These are phyloP conservation scores for Halichoeres trimaculatus DNA, from an alignment of 2,113 vertebrate genomes.

Conservation along the genomic window DNA sequence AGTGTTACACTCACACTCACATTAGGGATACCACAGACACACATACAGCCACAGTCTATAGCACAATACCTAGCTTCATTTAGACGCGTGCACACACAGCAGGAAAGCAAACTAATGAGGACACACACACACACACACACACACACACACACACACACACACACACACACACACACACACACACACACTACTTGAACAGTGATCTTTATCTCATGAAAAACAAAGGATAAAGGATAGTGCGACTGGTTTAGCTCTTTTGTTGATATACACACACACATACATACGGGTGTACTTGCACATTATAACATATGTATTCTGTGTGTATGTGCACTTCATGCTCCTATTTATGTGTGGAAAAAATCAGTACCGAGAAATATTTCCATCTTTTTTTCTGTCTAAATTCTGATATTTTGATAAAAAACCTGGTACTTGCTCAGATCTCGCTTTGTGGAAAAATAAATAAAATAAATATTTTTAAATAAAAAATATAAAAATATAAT, in stretches of 20 bases:
- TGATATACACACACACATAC: background rate
- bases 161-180: constrained; percentile 1
- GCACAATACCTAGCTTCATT: constrained; percentile 18
- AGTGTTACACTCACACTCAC: background rate
- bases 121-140: background rate
- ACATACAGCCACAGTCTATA: constrained; percentile 23
- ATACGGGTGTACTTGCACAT: too few relatives aligned
- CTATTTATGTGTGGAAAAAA: background rate
- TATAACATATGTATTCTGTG: background rate
- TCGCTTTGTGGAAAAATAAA: background rate
- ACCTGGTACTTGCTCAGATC: background rate
- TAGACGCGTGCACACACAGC: background rate
- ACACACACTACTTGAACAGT: background rate
- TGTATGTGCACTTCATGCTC: background rate
- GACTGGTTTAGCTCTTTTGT: constrained; percentile 10
- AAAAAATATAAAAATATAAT: too few relatives aligned
- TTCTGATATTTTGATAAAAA: background rate
- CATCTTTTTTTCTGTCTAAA: too few relatives aligned
- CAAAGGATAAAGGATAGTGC: constrained; percentile 2
- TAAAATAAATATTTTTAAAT: background rate
- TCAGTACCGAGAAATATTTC: background rate
- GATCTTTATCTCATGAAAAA: background rate
- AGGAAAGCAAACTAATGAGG: constrained; percentile 7
- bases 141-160: background rate
- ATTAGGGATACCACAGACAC: constrained; percentile 14